Percentiles rank a stretch among this genome's conserved stretches.
phyloP scores from a whole-genome alignment of 2,797 vertebrate species.

The Tinamus major region DNA sequence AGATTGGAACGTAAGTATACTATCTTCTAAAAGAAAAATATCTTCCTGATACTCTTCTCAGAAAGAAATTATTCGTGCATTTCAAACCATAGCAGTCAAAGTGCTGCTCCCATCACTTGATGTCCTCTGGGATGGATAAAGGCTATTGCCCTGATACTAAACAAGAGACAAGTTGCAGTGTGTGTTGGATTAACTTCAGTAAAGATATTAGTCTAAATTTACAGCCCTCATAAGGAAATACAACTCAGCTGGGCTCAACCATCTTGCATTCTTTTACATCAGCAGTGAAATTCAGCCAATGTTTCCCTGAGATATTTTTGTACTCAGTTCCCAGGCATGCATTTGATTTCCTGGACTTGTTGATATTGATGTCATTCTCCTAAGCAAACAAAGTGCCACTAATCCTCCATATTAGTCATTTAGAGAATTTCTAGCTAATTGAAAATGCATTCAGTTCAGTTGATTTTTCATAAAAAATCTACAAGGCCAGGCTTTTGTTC shows the following conservation, averaged over 20 bases:
- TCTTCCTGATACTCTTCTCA: neutral
- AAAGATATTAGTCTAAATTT: conserved; percentile 39
- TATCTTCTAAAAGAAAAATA: neutral
- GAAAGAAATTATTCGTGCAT: neutral
- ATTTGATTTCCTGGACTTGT: neutral
- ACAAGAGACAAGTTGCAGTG: neutral
- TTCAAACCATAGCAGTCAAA: neutral
- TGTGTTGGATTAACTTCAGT: neutral
- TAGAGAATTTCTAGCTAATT: neutral
- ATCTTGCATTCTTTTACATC: neutral
- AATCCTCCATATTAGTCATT: neutral
- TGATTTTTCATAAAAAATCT: conserved; percentile 38
- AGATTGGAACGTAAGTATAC: neutral
- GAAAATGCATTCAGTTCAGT: neutral
- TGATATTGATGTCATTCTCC: neutral
- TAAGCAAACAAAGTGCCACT: neutral
- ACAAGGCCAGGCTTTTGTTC: conserved; percentile 25
- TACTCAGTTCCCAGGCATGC: neutral
- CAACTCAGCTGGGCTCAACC: neutral
- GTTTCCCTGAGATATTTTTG: conserved; percentile 33
- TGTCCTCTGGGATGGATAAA: conserved; percentile 23
- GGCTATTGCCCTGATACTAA: conserved; percentile 11
- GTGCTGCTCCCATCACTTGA: neutral
- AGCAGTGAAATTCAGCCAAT: neutral
- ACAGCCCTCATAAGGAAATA: conserved; percentile 3